Percentiles rank a stretch among this genome's conserved stretches.
Evolutionary conservation across 2,113 vertebrate species (phyloP).

Genomic region (Patagioenas fasciata): DNA sequence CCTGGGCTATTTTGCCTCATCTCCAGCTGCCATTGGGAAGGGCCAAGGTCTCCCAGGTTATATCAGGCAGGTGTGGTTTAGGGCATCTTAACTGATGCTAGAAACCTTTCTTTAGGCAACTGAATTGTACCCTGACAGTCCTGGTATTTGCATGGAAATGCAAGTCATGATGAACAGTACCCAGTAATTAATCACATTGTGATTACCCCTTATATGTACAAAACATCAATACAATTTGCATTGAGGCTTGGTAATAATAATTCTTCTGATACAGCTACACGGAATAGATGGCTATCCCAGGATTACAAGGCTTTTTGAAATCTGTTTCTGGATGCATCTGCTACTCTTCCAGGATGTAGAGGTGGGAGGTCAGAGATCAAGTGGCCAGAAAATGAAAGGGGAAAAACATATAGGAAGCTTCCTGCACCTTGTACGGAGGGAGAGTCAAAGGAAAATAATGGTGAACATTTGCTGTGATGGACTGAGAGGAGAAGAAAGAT

Average conservation of each 20-base stretch:
- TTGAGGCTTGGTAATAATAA: not conserved
- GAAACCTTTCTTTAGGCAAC: not conserved
- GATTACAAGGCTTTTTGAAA: not conserved
- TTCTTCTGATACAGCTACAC: not conserved
- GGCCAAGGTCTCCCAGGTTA: not conserved
- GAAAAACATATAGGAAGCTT: not conserved
- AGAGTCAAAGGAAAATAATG: not conserved
- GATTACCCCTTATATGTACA: not conserved
- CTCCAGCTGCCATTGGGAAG: not conserved
- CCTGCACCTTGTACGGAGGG: not conserved
- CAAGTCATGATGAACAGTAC: not conserved
- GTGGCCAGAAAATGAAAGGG: not conserved
- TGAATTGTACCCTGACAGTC: not conserved
- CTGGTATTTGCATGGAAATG: not conserved
- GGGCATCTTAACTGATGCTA: not conserved
- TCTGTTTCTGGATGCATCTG: not conserved
- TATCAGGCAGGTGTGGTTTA: not conserved
- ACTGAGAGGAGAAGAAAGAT: constrained; percentile 39
- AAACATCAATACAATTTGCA: not conserved
- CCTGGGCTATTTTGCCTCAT: not conserved
- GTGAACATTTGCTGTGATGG: not conserved
- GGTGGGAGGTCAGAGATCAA: not conserved
- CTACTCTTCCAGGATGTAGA: not conserved
- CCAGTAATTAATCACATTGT: not conserved
- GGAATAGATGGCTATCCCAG: not conserved